Percentiles rank a stretch among this genome's conserved stretches.
These are phyloP conservation scores for Rhineura floridana DNA, from an alignment of 2,113 vertebrate genomes.

Conservation along the genomic window DNA sequence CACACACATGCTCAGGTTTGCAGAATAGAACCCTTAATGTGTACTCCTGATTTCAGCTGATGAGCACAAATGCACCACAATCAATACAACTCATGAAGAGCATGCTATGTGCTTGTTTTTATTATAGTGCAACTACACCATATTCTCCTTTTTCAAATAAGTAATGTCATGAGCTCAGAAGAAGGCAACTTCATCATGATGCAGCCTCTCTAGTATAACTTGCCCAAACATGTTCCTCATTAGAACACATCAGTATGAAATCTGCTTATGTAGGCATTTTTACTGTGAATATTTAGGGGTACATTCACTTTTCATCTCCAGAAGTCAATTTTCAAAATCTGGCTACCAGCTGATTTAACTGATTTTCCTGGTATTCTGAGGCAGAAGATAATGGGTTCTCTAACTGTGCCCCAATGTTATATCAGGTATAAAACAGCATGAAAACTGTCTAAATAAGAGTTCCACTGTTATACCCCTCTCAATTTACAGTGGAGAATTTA, in stretches of 20 bases:
- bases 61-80: background rate
- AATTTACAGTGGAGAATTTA: background rate
- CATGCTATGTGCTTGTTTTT: background rate
- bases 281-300: background rate
- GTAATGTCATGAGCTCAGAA: background rate
- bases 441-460: background rate
- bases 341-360: background rate
- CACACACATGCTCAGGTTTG: background rate
- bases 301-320: fast-evolving
- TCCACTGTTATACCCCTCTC: background rate
- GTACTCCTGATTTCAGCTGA: background rate
- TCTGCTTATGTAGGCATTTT: constrained; percentile 21
- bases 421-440: background rate
- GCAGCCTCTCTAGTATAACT: constrained; percentile 23
- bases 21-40: background rate
- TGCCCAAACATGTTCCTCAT: constrained; percentile 40
- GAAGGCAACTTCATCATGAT: background rate
- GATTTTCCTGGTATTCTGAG: background rate
- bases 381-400: background rate
- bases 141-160: background rate
- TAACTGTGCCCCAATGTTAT: background rate
- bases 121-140: background rate
- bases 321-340: background rate
- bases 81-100: background rate
- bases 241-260: background rate